These are phyloP conservation scores for Lepidonotus clava DNA, from an alignment of 2,888 invertebrate species.

Conservation along the genomic window DNA sequence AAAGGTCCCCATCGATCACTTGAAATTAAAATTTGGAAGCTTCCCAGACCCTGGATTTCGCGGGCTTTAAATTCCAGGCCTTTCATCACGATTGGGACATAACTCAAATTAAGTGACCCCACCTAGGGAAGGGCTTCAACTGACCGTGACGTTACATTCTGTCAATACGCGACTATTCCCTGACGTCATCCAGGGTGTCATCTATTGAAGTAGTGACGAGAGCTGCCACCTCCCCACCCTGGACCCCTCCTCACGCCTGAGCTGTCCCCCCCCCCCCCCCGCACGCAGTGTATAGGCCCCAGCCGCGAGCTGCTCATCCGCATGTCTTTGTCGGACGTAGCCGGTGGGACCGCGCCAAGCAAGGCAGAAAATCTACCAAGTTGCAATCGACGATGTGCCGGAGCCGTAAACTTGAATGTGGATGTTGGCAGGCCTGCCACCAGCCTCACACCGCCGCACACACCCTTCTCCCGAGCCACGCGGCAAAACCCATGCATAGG, in stretches of 20 bases:
- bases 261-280: not conserved
- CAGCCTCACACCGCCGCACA: not conserved
- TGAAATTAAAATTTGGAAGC: too few relatives aligned
- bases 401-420: not conserved
- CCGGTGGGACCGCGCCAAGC: not conserved
- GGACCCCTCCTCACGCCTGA: not conserved
- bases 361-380: slow-evolving; percentile 28
- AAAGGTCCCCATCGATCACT: too few relatives aligned
- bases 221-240: not conserved
- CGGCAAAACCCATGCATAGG: slow-evolving; percentile 17
- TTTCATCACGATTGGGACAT: too few relatives aligned
- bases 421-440: not conserved
- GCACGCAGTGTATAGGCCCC: not conserved
- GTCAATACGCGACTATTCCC: not conserved
- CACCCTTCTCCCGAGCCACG: not conserved
- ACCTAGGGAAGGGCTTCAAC: too few relatives aligned
- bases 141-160: not conserved
- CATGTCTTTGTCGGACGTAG: not conserved
- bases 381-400: slow-evolving; percentile 2
- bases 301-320: not conserved
- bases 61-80: too few relatives aligned
- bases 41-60: too few relatives aligned
- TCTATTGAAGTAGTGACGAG: not conserved
- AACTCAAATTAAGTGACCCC: too few relatives aligned
- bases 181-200: too few relatives aligned